Percentiles rank a stretch among this genome's conserved stretches.
These are phyloP conservation scores for Scolopax bukidnonensis DNA, from an alignment of 2,797 vertebrate species.

Conservation along the genomic window DNA sequence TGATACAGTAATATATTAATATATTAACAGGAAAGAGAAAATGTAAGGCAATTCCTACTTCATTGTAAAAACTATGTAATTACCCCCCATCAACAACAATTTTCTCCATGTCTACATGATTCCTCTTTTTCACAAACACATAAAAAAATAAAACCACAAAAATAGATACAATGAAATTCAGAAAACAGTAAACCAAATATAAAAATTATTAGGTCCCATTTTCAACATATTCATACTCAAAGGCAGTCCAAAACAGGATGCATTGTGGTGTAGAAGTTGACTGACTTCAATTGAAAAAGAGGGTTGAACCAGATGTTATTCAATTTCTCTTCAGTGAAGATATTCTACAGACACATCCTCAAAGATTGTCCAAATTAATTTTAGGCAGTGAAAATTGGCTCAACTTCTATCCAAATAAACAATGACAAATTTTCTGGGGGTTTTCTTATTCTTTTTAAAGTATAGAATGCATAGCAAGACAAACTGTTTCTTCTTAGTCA, in stretches of 20 bases:
- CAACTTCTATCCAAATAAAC: background rate
- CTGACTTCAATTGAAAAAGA: background rate
- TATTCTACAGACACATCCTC: background rate
- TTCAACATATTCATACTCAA: background rate
- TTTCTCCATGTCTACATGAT: background rate
- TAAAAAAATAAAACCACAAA: background rate
- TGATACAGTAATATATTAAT: background rate
- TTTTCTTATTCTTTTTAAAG: background rate
- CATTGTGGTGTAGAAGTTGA: background rate
- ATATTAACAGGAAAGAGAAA: background rate
- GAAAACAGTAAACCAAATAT: background rate
- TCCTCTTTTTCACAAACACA: background rate
- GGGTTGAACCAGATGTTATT: background rate
- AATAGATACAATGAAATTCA: background rate
- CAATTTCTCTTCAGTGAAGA: background rate
- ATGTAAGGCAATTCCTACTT: background rate
- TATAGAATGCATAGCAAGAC: background rate
- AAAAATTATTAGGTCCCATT: accelerated
- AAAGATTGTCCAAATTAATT: background rate
- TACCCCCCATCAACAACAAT: background rate
- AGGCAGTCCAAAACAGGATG: background rate
- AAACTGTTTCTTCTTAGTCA: background rate
- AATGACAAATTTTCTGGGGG: background rate
- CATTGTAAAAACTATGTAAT: background rate
- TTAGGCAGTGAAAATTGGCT: background rate